Evolutionary conservation across 2,888 invertebrate species (phyloP).

Genomic region (Watsonalla binaria): DNA sequence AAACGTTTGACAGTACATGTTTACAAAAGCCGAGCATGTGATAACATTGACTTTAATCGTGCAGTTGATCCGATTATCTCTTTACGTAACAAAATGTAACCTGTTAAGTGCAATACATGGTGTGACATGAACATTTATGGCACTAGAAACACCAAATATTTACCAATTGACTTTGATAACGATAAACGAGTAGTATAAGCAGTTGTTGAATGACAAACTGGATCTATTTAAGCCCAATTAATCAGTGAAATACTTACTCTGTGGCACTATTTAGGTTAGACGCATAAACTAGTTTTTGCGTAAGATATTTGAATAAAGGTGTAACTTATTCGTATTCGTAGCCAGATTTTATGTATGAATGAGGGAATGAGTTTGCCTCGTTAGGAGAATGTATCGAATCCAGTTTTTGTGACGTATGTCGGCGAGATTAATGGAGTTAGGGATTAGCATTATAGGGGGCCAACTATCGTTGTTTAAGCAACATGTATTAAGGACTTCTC

Average conservation of each 20-base stretch:
- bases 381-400: too few relatives aligned
- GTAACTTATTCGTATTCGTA: too few relatives aligned
- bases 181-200: not conserved
- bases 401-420: too few relatives aligned
- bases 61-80: constrained; percentile 6
- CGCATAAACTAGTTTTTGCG: not conserved
- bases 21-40: constrained; percentile 4
- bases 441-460: too few relatives aligned
- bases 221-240: not conserved
- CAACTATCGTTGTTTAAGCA: too few relatives aligned
- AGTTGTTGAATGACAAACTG: not conserved
- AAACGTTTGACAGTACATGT: not conserved
- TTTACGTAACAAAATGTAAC: constrained; percentile 8
- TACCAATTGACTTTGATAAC: not conserved
- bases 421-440: too few relatives aligned
- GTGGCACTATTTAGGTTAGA: not conserved
- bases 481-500: too few relatives aligned
- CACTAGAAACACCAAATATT: not conserved
- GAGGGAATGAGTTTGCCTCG: too few relatives aligned
- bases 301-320: not conserved
- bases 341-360: too few relatives aligned
- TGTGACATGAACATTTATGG: constrained; percentile 6
- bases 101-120: constrained; percentile 7
- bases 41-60: constrained; percentile 1
- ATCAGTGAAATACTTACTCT: not conserved